Evolutionary conservation across 2,797 vertebrate genomes (phyloP).

Genomic region (Knipowitschia caucasica): DNA sequence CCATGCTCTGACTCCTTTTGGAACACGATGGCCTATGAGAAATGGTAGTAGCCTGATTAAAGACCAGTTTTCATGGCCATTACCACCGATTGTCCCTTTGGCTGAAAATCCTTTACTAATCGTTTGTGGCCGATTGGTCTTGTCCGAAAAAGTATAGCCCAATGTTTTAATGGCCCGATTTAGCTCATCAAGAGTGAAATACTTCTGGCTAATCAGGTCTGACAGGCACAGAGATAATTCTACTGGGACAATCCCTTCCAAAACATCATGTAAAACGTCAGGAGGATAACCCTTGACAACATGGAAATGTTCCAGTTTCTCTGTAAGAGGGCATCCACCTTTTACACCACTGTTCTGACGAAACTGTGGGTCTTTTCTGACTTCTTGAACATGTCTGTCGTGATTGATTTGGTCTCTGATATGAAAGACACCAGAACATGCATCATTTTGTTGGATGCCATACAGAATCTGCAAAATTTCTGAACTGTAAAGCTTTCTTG

Average conservation of each 20-base stretch:
- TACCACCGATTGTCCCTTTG: conserved; percentile 26
- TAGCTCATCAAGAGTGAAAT: too few relatives aligned
- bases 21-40: too few relatives aligned
- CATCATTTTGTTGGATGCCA: conserved; percentile 21
- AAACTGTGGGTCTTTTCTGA: too few relatives aligned
- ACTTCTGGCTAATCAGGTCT: too few relatives aligned
- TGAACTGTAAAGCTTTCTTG: not conserved
- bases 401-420: conserved; percentile 15
- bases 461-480: not conserved
- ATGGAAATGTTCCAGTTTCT: conserved; percentile 35
- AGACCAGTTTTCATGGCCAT: too few relatives aligned
- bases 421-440: conserved; percentile 28
- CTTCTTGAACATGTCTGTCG: conserved; percentile 26
- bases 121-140: conserved; percentile 19
- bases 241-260: conserved; percentile 28
- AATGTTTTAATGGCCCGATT: too few relatives aligned
- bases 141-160: conserved; percentile 13
- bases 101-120: conserved; percentile 19
- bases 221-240: too few relatives aligned
- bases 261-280: conserved; percentile 36
- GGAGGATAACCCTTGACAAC: conserved; percentile 27
- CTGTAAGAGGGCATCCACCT: conserved; percentile 25
- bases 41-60: too few relatives aligned
- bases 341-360: too few relatives aligned
- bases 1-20: not conserved